Percentiles rank a stretch among this genome's conserved stretches.
phyloP scores from a whole-genome alignment of 2,113 vertebrate genomes.

The Chionis minor region DNA sequence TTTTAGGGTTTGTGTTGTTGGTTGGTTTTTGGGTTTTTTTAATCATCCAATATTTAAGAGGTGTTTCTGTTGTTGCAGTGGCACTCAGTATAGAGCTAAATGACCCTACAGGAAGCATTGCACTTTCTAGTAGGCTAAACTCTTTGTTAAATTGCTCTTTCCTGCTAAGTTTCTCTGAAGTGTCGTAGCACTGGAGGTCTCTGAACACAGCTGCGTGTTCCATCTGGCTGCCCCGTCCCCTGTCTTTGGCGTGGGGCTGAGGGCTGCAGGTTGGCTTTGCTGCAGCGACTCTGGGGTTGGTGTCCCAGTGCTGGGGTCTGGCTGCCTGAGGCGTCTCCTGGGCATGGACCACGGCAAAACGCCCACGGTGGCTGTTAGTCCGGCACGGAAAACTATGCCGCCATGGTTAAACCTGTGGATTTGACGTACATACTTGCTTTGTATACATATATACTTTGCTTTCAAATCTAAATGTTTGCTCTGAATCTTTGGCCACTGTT shows the following conservation, averaged over 20 bases:
- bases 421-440: background rate
- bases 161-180: rapidly evolving
- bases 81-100: rapidly evolving
- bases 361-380: rapidly evolving
- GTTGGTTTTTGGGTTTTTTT: background rate
- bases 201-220: rapidly evolving
- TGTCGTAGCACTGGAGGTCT: rapidly evolving
- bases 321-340: background rate
- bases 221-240: background rate
- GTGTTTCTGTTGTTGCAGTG: background rate
- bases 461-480: conserved; percentile 14
- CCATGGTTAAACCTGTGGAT: background rate
- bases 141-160: rapidly evolving
- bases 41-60: rapidly evolving
- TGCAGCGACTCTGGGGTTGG: background rate
- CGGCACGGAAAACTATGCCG: background rate
- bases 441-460: background rate
- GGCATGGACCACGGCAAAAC: rapidly evolving
- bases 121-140: rapidly evolving
- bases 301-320: background rate
- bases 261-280: rapidly evolving
- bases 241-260: rapidly evolving
- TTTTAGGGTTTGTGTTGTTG: background rate
- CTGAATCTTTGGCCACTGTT: conserved; percentile 13
- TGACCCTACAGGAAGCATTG: rapidly evolving